Conservation (phyloP, 2,113 vertebrate genomes). For the Tachycineta bicolor region DNA sequence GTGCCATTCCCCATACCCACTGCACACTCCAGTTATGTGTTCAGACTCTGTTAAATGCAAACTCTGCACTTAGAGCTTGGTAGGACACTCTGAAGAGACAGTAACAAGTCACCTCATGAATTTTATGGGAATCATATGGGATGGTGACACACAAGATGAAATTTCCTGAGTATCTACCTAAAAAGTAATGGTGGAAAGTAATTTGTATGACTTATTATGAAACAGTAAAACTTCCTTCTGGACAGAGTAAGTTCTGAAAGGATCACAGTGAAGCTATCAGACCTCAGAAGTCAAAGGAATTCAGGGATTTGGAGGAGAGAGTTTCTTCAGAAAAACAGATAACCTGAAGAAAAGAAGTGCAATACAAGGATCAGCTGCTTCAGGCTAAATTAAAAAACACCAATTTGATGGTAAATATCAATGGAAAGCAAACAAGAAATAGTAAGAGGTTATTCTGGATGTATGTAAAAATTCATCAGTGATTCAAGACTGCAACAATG, state of each 20-base stretch:
- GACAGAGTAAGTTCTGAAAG: neutral
- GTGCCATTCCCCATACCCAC: neutral
- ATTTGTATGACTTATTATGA: neutral
- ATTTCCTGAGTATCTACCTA: neutral
- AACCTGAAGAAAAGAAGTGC: neutral
- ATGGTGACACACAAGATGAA: neutral
- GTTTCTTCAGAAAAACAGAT: neutral
- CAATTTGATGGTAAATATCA: neutral
- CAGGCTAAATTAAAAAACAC: neutral
- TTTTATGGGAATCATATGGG: neutral
- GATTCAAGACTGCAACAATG: neutral
- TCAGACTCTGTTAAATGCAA: neutral
- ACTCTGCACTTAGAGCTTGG: neutral
- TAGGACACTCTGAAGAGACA: neutral
- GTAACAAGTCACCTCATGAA: neutral
- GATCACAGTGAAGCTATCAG: neutral
- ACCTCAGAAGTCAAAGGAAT: neutral
- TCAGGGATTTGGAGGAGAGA: neutral
- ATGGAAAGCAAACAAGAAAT: neutral
- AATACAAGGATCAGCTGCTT: neutral
- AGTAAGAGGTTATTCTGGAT: neutral
- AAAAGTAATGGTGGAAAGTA: neutral
- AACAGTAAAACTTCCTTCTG: neutral
- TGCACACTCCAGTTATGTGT: neutral
- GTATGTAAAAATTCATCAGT: neutral